Base-by-base conservation (phyloP, 2,113 vertebrate species). In the Anthoscopus minutus region DNA sequence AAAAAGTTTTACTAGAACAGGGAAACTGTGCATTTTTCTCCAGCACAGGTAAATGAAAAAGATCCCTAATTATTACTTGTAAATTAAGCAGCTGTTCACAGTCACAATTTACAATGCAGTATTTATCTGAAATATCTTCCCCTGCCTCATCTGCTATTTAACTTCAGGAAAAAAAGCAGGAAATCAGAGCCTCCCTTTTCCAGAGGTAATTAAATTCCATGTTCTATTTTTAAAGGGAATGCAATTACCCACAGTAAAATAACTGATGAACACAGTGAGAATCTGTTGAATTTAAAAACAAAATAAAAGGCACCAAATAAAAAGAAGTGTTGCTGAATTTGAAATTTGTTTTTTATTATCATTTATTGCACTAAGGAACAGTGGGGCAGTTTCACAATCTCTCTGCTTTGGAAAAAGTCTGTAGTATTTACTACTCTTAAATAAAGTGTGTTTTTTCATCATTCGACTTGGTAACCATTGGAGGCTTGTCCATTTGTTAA, bases 341-440 rank as follows among this genome's bases (percentile, higher is more conserved):
- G 90, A 96, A 89, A 93, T 51, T 93, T 37, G 47, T 48, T 71
- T 80, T 88, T 81, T 97, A 97, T 98, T 96, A 92, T 98, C 96
- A 91, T 97, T 97, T 97, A 97, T 96, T 97, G 97, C 97, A 97
- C 98, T 97, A 96, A 97, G 97, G 97, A 98, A 98, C 97, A 98
- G 97, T 86, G 79, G 93, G 97, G 92, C 71, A 95, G 95, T 94
- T 97, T 97, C 80, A 96, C 94, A 96, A 96, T 93, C 93, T 97
- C 90, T 94, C 88, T 67, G 73, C 93, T 96, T 81, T 91, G 83
- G 83, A 66, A 95, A 96, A 95, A 15, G 62, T 87, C 93, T 97
- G 88, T 72, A 77, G 69, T 81, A 95, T 71, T 67, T 81, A 93
- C 56, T 67, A 58, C 78, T 95, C 96, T 95, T 73, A 91, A 95